Base-by-base conservation (phyloP, 2,113 vertebrate species). In the Elephantulus edwardii region DNA sequence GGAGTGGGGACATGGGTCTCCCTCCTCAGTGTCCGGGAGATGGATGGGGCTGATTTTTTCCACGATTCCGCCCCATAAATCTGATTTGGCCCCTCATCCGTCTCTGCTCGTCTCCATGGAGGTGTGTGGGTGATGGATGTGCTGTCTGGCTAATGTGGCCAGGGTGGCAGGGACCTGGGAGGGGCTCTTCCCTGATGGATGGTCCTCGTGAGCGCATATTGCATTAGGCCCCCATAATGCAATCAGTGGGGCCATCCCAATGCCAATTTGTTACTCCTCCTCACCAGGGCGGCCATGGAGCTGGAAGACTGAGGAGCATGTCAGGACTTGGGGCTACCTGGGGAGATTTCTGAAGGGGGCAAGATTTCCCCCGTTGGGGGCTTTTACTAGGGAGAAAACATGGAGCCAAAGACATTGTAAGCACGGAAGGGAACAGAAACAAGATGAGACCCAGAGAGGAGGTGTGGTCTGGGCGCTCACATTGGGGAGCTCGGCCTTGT, bases 181-280 rank as follows among this genome's bases (percentile, higher is more conserved):
- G 97, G 97, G 95, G 86, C 54, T 28, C 85, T n/a, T 30, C 93
- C 70, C 92, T 96, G 97, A 97, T 97, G 96, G 96, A 75, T 90
- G 97, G 96, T 90, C 91, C 97, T 93, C 91, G 85, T 71, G 93
- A 95, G 94, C 83, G 75, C 66, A 95, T 96, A 97, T 96, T 89
- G 88, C 95, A 97, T 98, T 98, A 98, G 93, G 85, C 96, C 93
- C 95, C 95, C 94, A 19, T 96, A 97, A 97, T n/a, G 95, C 52
- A 94, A 97, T 97, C 97, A 97, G 96, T 91, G 74, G 93, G 87
- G 94, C 94, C 22, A 74, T 50, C 60, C 88, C 12, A 1, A 77
- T 79, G 58, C 94, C 93, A 92, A 95, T 95, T 94, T 77, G 75
- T 81, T 77, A 88, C 83, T 77, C 88, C 30, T 93, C 88, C 91